phyloP scores from a whole-genome alignment of 2,888 invertebrate species.

The Lasioglossum leucozonium region DNA sequence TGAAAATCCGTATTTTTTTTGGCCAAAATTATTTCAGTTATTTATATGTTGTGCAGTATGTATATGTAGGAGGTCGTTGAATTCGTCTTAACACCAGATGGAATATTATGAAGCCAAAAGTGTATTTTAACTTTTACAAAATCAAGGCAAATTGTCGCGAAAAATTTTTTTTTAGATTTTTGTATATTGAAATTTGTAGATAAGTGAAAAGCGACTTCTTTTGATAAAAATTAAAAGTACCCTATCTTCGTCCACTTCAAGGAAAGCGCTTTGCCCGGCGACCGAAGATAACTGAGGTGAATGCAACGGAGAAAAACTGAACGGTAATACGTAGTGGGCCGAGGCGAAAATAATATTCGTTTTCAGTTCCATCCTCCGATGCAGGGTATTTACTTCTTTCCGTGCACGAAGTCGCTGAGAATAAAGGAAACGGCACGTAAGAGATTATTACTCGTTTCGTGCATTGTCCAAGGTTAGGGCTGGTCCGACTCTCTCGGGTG shows the following conservation, averaged over 20 bases:
- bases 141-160: no score
- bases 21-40: not conserved
- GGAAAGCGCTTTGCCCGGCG: no score
- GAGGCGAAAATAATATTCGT: not conserved
- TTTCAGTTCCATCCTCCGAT: not conserved
- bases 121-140: no score
- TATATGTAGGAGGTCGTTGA: no score
- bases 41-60: no score
- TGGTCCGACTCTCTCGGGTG: conserved; percentile 68
- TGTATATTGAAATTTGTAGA: no score
- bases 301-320: not conserved
- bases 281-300: not conserved
- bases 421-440: conserved; percentile 36
- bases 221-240: no score
- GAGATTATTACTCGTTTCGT: conserved; percentile 71
- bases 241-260: no score
- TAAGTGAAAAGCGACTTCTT: no score
- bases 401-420: not conserved
- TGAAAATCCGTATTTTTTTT: not conserved
- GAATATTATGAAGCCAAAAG: no score
- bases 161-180: not conserved
- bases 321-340: not conserved
- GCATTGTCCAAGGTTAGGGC: conserved; percentile 80
- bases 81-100: no score
- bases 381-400: not conserved